Conservation (phyloP, 1,140 invertebrate species). For the Ceratitis capitata region DNA sequence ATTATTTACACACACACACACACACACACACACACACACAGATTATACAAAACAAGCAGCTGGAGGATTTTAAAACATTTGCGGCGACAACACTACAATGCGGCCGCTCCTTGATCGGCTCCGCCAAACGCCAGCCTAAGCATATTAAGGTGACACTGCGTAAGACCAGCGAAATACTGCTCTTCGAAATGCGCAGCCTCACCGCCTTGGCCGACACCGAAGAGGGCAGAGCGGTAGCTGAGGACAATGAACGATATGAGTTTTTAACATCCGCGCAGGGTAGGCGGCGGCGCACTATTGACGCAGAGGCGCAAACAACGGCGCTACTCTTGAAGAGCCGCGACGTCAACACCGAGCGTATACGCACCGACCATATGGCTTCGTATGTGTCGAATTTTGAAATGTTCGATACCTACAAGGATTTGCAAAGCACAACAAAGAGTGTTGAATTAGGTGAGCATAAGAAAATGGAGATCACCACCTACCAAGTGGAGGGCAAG, state of each 20-base stretch:
- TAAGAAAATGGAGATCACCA: slow-evolving; percentile 58
- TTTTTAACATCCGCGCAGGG: slow-evolving; percentile 72
- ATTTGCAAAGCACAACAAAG: slow-evolving; percentile 60
- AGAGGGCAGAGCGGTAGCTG: slow-evolving; percentile 69
- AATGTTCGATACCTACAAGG: slow-evolving; percentile 75
- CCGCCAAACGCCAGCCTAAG: not conserved
- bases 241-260: slow-evolving; percentile 74
- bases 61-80: not conserved
- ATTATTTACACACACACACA: too few relatives aligned
- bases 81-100: not conserved
- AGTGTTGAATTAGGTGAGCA: slow-evolving; percentile 66
- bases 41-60: not conserved
- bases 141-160: slow-evolving; percentile 70
- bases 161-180: slow-evolving; percentile 73
- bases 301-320: slow-evolving; percentile 75
- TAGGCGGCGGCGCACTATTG: slow-evolving; percentile 70
- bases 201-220: slow-evolving; percentile 70
- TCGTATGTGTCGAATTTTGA: slow-evolving; percentile 78
- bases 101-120: not conserved
- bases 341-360: slow-evolving; percentile 69
- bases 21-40: too few relatives aligned
- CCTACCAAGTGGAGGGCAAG: slow-evolving; percentile 57
- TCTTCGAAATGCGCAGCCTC: slow-evolving; percentile 73
- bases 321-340: slow-evolving; percentile 70
- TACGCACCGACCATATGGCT: slow-evolving; percentile 68